Percentiles rank a stretch among this genome's conserved stretches.
Conservation (phyloP, 2,888 invertebrate genomes). For the Drosophila mimica region DNA sequence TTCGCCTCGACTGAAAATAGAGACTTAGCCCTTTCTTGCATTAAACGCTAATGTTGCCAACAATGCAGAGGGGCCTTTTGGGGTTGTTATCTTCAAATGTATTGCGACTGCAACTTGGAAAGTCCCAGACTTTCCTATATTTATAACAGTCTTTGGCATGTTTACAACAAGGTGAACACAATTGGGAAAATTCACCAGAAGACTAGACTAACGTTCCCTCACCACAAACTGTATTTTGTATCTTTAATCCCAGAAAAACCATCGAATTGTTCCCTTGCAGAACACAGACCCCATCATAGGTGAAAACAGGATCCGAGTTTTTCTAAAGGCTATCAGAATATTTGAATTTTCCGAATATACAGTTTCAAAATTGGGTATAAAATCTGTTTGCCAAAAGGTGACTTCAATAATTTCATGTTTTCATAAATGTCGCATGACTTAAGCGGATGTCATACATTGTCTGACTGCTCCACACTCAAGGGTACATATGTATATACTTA, state of each 20-base stretch:
- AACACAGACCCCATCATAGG: too few species aligned
- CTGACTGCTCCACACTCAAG: neutral
- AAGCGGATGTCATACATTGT: neutral
- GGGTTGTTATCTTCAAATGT: slow-evolving; percentile 5
- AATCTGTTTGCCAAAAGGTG: neutral
- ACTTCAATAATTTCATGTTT: neutral
- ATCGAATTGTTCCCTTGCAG: too few species aligned
- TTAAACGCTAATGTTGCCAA: slow-evolving; percentile 3
- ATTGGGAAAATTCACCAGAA: neutral
- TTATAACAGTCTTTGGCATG: neutral
- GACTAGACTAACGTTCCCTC: neutral
- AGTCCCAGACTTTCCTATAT: neutral
- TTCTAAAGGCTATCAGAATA: neutral
- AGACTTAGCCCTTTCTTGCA: slow-evolving; percentile 14
- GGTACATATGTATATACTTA: neutral
- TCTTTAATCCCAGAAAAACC: too few species aligned
- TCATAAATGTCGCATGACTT: neutral
- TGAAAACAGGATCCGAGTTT: too few species aligned
- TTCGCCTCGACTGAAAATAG: slow-evolving; percentile 2
- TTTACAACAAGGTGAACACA: neutral
- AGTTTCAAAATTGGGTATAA: neutral
- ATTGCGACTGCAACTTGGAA: neutral
- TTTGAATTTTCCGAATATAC: neutral
- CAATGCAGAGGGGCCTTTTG: neutral
- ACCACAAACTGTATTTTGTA: neutral